Conservation (phyloP, 64 coral and sea anemone species). For the Trachythela sp. region DNA sequence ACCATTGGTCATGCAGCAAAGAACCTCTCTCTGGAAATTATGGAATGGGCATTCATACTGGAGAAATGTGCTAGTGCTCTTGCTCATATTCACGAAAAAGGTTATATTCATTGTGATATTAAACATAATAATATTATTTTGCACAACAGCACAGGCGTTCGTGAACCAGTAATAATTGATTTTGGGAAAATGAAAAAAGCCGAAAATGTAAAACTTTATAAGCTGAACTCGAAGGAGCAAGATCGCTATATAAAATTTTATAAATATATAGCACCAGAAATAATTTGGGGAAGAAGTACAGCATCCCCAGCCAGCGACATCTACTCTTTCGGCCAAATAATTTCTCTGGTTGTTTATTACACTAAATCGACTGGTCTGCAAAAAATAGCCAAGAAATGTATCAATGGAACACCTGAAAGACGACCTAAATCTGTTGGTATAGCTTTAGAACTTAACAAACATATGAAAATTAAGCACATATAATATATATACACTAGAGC, state of each 20-base stretch:
- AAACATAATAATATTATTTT: slow-evolving; percentile 6
- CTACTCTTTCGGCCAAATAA: slow-evolving; percentile 23
- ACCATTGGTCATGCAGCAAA: slow-evolving; percentile 30
- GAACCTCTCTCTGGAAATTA: not conserved
- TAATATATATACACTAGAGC: too few relatives aligned
- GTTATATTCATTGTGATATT: slow-evolving; percentile 27
- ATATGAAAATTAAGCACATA: not conserved
- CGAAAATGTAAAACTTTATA: not conserved
- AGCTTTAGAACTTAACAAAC: not conserved
- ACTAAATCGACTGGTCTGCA: not conserved
- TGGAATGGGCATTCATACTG: slow-evolving; percentile 9
- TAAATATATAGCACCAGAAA: slow-evolving; percentile 18
- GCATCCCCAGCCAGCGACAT: slow-evolving; percentile 9
- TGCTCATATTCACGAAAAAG: slow-evolving; percentile 18
- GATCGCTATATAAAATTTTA: not conserved
- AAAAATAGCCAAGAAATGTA: slow-evolving; percentile 15
- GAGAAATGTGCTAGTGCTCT: not conserved
- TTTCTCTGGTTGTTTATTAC: slow-evolving; percentile 27
- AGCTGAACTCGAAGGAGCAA: not conserved
- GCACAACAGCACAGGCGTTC: not conserved
- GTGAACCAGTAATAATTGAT: not conserved
- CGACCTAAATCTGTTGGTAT: not conserved
- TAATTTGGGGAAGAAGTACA: not conserved
- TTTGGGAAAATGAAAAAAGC: slow-evolving; percentile 23
- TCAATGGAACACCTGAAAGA: slow-evolving; percentile 3